phyloP scores from a whole-genome alignment of 2,797 vertebrate species.

The Pseudopleuronectes americanus region DNA sequence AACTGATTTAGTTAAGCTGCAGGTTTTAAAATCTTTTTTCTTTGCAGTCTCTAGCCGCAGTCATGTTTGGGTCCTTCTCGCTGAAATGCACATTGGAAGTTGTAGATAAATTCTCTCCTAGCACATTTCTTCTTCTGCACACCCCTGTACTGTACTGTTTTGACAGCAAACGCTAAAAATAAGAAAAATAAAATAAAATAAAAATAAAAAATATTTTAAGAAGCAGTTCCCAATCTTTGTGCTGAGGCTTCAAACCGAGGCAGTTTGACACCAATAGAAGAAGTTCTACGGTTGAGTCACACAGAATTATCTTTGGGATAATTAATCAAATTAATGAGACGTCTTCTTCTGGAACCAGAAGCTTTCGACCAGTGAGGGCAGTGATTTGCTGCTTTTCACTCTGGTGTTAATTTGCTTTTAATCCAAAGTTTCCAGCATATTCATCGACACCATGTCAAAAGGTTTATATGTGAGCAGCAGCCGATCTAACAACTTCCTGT shows the following conservation, averaged over 20 bases:
- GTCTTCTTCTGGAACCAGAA: not conserved
- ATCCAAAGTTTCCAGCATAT: not conserved
- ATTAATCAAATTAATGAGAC: not conserved
- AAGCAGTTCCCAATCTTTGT: not conserved
- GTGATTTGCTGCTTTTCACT: not conserved
- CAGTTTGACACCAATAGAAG: not conserved
- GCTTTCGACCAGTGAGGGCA: not conserved
- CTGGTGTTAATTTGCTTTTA: slow-evolving; percentile 10
- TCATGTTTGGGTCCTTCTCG: not conserved
- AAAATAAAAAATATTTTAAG: not conserved
- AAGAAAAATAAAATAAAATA: no score
- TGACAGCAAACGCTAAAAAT: not conserved
- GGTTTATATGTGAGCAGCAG: not conserved
- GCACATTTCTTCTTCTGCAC: not conserved
- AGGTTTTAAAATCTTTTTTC: not conserved
- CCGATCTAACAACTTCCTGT: not conserved
- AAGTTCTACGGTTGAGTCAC: not conserved
- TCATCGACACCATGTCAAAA: not conserved
- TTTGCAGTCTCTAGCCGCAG: no score
- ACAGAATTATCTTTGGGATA: not conserved
- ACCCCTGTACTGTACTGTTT: not conserved
- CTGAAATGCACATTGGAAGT: not conserved
- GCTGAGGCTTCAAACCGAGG: not conserved
- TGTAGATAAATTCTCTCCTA: not conserved
- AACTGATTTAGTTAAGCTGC: not conserved